Percentiles rank a stretch among this genome's conserved stretches.
Conservation (phyloP, 2,888 invertebrate species). For the Andricus curvator region DNA sequence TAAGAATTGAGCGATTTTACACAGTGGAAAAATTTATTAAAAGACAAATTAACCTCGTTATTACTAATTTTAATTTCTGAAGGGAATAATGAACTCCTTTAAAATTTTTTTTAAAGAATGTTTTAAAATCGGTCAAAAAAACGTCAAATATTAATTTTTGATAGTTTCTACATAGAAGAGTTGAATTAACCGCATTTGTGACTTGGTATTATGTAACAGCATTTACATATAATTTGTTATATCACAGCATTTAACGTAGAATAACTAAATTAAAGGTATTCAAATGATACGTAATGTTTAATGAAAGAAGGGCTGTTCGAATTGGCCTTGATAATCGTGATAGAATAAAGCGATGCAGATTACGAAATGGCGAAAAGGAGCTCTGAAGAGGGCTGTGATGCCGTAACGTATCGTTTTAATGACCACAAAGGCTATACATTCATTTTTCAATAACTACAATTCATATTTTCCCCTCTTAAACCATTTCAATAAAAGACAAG, state of each 20-base stretch:
- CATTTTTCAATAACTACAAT: not conserved
- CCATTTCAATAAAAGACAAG: not conserved
- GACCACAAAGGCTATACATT: not conserved
- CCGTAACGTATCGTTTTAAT: not conserved
- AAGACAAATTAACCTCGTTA: no score
- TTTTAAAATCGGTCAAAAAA: no score
- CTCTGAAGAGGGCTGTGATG: not conserved
- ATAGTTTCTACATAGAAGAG: no score
- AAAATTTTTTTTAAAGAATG: no score
- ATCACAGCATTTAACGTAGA: not conserved
- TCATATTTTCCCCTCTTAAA: not conserved
- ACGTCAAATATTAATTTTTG: no score
- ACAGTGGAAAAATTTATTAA: no score
- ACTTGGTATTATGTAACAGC: not conserved
- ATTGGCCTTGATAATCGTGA: not conserved
- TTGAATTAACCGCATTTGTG: no score
- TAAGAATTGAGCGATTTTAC: no score
- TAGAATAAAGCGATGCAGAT: not conserved
- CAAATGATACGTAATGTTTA: not conserved
- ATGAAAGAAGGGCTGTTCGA: not conserved
- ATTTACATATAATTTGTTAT: not conserved
- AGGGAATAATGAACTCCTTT: no score
- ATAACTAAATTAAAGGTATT: not conserved
- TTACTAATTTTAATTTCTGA: no score
- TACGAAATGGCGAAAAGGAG: not conserved